phyloP scores from a whole-genome alignment of 2,888 invertebrate species.

The Eucera pruinosa region DNA sequence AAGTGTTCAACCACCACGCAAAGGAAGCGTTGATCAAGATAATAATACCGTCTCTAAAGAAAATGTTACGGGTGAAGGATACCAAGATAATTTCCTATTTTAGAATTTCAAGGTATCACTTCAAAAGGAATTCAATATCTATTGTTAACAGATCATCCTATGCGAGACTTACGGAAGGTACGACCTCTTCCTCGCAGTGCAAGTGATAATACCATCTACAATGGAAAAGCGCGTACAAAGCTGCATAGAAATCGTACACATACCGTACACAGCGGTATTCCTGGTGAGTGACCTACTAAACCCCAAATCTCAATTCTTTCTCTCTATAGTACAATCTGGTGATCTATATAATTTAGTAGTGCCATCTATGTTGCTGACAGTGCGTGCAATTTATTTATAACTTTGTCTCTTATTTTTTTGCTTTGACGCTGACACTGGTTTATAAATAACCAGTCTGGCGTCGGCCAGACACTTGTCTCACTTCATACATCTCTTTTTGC shows the following conservation, averaged over 20 bases:
- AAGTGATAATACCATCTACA: conserved; percentile 83
- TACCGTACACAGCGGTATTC: conserved; percentile 77
- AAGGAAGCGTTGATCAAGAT: conserved; percentile 81
- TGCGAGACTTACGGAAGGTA: conserved; percentile 79
- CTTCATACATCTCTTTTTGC: conserved; percentile 33
- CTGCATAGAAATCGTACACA: conserved; percentile 76
- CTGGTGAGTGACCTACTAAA: conserved; percentile 73
- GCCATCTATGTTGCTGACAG: conserved; percentile 70
- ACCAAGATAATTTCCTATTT: not conserved
- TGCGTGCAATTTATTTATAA: conserved; percentile 74
- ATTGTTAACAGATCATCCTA: conserved; percentile 76
- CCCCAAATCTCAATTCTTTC: not conserved
- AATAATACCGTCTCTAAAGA: conserved; percentile 77
- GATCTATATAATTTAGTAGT: conserved; percentile 46
- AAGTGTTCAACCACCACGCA: conserved; percentile 81
- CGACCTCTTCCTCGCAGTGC: conserved; percentile 82
- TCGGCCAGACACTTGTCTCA: conserved; percentile 60
- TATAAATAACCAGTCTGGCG: conserved; percentile 76
- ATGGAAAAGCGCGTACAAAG: conserved; percentile 78
- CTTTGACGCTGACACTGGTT: conserved; percentile 72
- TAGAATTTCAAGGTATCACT: not conserved
- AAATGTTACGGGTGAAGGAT: conserved; percentile 77
- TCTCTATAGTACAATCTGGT: conserved; percentile 13
- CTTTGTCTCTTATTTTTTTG: conserved; percentile 70
- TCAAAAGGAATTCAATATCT: not conserved